Conservation (phyloP, 2,888 invertebrate genomes). For the Ganaspis brasiliensis region DNA sequence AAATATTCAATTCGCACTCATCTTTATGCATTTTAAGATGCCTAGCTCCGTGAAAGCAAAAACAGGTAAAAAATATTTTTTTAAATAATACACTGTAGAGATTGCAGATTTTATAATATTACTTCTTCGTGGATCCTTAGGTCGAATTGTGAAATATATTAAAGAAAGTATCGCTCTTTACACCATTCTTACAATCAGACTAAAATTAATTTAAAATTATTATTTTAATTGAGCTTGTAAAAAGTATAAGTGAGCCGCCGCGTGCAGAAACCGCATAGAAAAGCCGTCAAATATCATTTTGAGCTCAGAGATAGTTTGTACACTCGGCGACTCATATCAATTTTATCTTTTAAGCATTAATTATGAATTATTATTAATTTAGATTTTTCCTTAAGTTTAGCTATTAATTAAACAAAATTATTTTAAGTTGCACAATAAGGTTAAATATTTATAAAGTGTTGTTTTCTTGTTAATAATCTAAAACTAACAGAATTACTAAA, state of each 20-base stretch:
- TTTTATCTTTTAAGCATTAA: no score
- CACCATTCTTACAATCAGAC: constrained; percentile 1
- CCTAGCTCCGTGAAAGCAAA: constrained; percentile 39
- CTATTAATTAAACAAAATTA: no score
- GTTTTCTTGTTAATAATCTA: no score
- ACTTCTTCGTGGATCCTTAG: neutral
- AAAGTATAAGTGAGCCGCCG: neutral
- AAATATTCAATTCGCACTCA: neutral
- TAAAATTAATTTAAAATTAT: neutral
- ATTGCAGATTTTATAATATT: neutral
- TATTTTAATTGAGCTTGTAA: neutral
- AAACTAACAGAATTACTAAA: no score
- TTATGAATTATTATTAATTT: no score
- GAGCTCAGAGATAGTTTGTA: no score
- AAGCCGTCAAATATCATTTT: no score
- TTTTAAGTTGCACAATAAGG: no score
- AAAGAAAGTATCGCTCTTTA: neutral
- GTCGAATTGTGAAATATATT: neutral
- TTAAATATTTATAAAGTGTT: no score
- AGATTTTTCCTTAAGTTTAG: no score
- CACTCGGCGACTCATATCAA: no score
- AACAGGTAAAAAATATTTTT: constrained; percentile 34
- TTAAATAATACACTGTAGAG: constrained; percentile 9
- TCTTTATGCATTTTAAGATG: neutral
- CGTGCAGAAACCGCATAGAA: neutral